phyloP scores from a whole-genome alignment of 2,888 invertebrate genomes.

The Lamellibrachia satsuma region DNA sequence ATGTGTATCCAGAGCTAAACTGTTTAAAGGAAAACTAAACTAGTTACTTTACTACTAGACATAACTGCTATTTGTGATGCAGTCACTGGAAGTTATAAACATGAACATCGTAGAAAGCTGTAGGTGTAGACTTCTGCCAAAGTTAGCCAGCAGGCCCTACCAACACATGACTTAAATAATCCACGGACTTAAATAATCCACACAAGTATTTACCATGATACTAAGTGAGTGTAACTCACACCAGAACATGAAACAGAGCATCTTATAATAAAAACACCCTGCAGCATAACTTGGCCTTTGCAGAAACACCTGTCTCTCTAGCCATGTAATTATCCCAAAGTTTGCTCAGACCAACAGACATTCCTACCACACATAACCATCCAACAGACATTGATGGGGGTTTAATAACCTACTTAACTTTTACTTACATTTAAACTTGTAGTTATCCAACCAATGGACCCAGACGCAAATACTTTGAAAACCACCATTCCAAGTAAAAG shows the following conservation, averaged over 20 bases:
- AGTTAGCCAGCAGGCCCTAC: too few relatives aligned
- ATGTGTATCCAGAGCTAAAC: too few relatives aligned
- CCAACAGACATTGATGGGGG: background rate
- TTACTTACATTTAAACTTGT: background rate
- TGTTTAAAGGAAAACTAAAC: too few relatives aligned
- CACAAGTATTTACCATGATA: background rate
- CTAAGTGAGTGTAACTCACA: background rate
- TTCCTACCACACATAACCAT: background rate
- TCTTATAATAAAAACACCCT: slow-evolving; percentile 10
- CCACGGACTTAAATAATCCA: background rate
- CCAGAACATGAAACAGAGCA: background rate
- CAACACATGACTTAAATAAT: too few relatives aligned
- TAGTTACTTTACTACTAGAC: too few relatives aligned
- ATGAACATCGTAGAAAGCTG: too few relatives aligned
- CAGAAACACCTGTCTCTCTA: background rate
- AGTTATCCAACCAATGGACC: background rate
- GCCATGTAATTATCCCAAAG: background rate
- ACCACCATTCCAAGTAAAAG: background rate
- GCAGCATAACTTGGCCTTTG: background rate
- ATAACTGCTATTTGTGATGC: too few relatives aligned
- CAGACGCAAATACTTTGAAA: background rate
- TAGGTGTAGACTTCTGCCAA: too few relatives aligned
- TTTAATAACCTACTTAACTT: background rate
- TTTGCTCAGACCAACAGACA: background rate
- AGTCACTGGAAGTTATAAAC: too few relatives aligned